phyloP scores from a whole-genome alignment of 2,797 vertebrate genomes.

The Sebastiscus albofasciatus region DNA sequence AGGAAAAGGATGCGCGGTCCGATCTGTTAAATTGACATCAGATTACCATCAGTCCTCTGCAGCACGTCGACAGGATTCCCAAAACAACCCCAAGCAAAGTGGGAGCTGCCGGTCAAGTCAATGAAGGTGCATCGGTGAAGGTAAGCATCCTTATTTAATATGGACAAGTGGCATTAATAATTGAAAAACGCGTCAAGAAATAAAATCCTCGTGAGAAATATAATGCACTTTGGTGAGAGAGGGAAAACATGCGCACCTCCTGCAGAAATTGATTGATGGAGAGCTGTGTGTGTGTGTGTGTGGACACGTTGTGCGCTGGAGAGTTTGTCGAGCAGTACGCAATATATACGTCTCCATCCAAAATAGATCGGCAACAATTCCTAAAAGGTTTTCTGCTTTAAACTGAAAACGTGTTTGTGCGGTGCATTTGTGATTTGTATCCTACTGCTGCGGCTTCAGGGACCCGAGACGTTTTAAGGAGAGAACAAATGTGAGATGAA shows the following conservation, averaged over 20 bases:
- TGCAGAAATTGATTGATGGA: slow-evolving; percentile 63
- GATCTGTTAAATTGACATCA: slow-evolving; percentile 65
- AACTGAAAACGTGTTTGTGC: slow-evolving; percentile 27
- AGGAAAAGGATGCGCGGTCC: slow-evolving; percentile 58
- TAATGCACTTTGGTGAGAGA: slow-evolving; percentile 51
- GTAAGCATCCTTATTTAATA: slow-evolving; percentile 73
- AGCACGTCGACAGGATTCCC: slow-evolving; percentile 71
- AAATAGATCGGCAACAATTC: slow-evolving; percentile 30
- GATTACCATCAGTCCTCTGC: slow-evolving; percentile 58
- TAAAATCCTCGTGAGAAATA: slow-evolving; percentile 48
- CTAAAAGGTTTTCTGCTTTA: slow-evolving; percentile 12
- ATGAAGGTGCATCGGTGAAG: slow-evolving; percentile 78
- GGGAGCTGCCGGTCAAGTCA: slow-evolving; percentile 68
- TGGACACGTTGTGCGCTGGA: slow-evolving; percentile 19
- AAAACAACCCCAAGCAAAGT: slow-evolving; percentile 45
- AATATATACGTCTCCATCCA: slow-evolving; percentile 12
- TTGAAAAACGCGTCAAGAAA: slow-evolving; percentile 48
- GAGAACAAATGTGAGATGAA: slow-evolving; percentile 16
- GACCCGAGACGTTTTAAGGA: not conserved
- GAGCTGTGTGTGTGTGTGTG: slow-evolving; percentile 5
- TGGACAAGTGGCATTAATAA: slow-evolving; percentile 62
- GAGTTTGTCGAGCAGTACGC: slow-evolving; percentile 39
- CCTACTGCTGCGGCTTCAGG: slow-evolving; percentile 17
- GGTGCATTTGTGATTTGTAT: slow-evolving; percentile 25
- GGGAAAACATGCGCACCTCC: slow-evolving; percentile 49